These are phyloP conservation scores for Acyrthosiphon pisum DNA, from an alignment of 1,140 invertebrate genomes.

Conservation along the genomic window DNA sequence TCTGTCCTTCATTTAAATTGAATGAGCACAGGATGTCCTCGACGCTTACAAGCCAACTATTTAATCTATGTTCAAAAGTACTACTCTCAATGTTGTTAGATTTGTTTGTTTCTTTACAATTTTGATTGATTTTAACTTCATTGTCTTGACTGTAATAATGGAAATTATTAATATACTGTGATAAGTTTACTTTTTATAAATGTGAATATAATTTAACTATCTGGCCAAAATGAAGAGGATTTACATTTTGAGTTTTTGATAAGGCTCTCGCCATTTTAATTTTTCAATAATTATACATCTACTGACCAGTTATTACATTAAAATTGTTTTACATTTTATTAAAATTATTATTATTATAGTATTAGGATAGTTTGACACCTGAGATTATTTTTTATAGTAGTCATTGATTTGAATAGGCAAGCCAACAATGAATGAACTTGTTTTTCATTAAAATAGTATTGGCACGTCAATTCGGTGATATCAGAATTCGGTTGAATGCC, in stretches of 20 bases:
- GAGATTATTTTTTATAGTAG: background rate
- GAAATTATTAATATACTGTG: background rate
- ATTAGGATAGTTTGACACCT: background rate
- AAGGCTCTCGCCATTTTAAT: background rate
- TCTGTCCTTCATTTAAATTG: conserved; percentile 29
- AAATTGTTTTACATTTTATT: too few relatives aligned
- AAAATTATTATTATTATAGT: background rate
- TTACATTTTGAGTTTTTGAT: background rate
- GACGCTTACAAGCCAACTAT: background rate
- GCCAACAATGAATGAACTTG: background rate
- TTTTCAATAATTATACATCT: background rate
- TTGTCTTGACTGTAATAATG: conserved; percentile 24
- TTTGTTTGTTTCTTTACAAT: background rate
- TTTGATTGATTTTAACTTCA: background rate
- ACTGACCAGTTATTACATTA: too few relatives aligned
- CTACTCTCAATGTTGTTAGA: background rate
- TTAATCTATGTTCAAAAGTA: conserved; percentile 29
- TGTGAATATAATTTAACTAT: background rate
- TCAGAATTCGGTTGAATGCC: conserved; percentile 6
- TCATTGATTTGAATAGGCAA: conserved; percentile 6
- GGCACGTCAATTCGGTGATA: background rate
- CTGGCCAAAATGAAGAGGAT: background rate
- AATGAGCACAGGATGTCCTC: background rate
- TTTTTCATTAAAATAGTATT: conserved; percentile 44
- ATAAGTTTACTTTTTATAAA: background rate